Evolutionary conservation across 2,797 vertebrate species (phyloP).

Genomic region (Poecile montanus): DNA sequence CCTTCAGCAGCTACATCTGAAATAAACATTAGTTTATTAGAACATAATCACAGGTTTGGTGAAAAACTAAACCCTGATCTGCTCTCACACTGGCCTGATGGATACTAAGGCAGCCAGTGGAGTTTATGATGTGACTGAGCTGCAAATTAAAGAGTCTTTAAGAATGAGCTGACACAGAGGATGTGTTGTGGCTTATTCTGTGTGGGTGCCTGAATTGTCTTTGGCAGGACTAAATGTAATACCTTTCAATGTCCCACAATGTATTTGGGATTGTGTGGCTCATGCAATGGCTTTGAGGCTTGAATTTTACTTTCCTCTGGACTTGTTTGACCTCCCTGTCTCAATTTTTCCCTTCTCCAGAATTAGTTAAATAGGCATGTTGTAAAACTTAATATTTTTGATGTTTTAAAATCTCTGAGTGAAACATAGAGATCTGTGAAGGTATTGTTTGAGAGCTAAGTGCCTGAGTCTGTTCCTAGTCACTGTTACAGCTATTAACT

Average conservation of each 20-base stretch:
- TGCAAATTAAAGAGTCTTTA: constrained; percentile 27
- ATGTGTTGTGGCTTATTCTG: background rate
- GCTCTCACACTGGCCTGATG: background rate
- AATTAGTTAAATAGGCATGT: background rate
- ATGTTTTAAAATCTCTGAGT: background rate
- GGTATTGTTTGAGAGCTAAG: background rate
- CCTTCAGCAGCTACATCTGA: background rate
- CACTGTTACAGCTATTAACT: background rate
- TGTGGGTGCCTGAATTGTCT: background rate
- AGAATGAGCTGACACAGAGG: background rate
- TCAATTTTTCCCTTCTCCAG: background rate
- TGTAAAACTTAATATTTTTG: background rate
- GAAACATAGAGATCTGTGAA: background rate
- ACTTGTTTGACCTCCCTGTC: background rate
- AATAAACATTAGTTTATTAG: background rate
- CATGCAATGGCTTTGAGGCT: background rate
- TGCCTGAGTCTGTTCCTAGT: background rate
- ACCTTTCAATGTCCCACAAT: background rate
- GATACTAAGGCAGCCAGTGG: background rate
- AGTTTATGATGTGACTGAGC: background rate
- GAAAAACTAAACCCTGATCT: background rate
- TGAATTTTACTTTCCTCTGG: background rate
- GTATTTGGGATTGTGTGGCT: background rate
- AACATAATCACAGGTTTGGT: background rate
- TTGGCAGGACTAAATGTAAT: background rate